A percentile compares a stretch with the other conserved stretches of the same genome.
Conservation (phyloP, 2,797 vertebrate genomes). For the Myoxocephalus aenaeus region DNA sequence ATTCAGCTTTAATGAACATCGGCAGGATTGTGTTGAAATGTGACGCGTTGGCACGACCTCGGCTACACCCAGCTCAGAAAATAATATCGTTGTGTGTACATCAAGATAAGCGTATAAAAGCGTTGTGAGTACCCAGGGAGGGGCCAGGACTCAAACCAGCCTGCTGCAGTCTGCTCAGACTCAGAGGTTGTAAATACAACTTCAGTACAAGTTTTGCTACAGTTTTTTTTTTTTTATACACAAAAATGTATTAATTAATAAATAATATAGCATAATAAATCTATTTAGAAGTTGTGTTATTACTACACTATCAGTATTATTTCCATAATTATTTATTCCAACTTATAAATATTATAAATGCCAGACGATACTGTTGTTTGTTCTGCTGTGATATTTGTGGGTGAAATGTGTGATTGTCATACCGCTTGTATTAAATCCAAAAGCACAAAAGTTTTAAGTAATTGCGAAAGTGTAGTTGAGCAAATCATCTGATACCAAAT, state of each 20-base stretch:
- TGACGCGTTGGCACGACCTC: conserved; percentile 8
- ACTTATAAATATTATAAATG: not conserved
- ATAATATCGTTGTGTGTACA: not conserved
- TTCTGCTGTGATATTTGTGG: not conserved
- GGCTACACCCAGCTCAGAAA: conserved; percentile 3
- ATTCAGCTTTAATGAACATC: not conserved
- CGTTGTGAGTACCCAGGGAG: conserved; percentile 43
- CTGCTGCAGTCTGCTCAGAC: not conserved
- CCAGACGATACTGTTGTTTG: not conserved
- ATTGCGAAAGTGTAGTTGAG: not conserved
- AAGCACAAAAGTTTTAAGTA: too few species aligned
- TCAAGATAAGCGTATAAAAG: conserved; percentile 50
- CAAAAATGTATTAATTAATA: not conserved
- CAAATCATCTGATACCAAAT: not conserved
- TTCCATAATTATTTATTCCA: not conserved
- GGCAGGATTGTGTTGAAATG: not conserved
- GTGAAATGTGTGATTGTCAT: not conserved
- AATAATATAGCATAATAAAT: not conserved
- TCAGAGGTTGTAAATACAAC: not conserved
- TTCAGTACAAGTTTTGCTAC: not conserved
- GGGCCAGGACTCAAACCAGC: conserved; percentile 8
- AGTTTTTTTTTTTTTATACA: not conserved
- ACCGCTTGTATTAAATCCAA: not conserved
- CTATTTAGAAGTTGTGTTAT: not conserved
- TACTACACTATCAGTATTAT: not conserved